Base-by-base conservation (phyloP, 1,140 invertebrate species). In the Oryctes rhinoceros region DNA sequence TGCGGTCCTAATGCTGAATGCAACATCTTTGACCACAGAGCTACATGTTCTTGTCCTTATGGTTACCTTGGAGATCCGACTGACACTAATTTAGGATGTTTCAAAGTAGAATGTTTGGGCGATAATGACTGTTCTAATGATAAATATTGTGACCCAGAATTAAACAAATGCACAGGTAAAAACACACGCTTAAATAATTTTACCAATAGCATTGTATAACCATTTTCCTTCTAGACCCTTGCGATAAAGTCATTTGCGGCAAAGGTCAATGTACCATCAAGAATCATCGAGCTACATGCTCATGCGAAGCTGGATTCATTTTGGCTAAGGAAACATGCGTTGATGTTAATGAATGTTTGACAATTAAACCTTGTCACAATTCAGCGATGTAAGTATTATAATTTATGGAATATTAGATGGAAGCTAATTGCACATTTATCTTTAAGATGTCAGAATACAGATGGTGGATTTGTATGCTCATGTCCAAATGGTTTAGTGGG, bases 401-500 rank as follows among this genome's bases (percentile, higher is more conserved):
- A 53, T 62, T 20, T 9, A n/a, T 79, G 7, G 9, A 44, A 44
- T 4, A 4, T 10, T 0, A 7, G 9, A 44, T 44, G 9, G 9
- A 44, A 44, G 5, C 39, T 44, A 7, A 44, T 44, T 44, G 9
- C 39, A 18, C 65, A 78, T 67, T 76, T 80, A 30, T 79, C 75
- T 88, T 86, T 10, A 79, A 91, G 89, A 67, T 96, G 96, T 85
- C 88, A 92, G 82, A 97, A 97, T 84, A 92, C 90, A 13, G 91
- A 91, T 3, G 96, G 96, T 59, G 93, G 93, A 9, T 97, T 91
- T 85, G 87, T 86, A 15, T 97, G 96, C 82, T 88, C 89, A 44
- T 97, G 96, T 84, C 90, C 92, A 0, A 91, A 93, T 83, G 94
- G 95, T 75, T 90, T 95, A n/a, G 91, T 97, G 15, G 94, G 95